Evolutionary conservation across 2,888 invertebrate genomes (phyloP).

Genomic region (Achlya flavicornis): DNA sequence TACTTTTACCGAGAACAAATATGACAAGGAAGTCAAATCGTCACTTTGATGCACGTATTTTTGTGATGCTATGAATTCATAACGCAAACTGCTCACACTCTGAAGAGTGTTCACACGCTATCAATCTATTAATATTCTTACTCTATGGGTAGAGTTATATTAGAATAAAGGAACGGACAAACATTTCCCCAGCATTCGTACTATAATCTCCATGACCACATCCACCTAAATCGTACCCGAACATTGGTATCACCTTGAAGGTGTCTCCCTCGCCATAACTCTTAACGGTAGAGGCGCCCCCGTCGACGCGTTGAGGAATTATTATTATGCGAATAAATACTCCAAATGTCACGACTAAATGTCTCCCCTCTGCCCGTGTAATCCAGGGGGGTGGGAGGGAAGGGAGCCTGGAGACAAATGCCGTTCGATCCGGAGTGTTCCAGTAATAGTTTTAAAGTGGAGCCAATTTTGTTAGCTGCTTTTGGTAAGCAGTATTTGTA

Average conservation of each 20-base stretch:
- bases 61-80: no score
- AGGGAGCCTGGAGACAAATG: conserved; percentile 36
- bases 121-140: no score
- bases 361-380: conserved; percentile 70
- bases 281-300: conserved; percentile 73
- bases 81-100: no score
- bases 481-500: background rate
- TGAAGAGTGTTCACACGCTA: no score
- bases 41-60: no score
- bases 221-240: conserved; percentile 45
- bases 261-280: conserved; percentile 79
- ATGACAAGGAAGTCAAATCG: no score
- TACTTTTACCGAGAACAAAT: no score
- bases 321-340: conserved; percentile 88
- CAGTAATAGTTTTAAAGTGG: conserved; percentile 63
- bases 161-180: no score
- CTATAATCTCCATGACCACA: conserved; percentile 24
- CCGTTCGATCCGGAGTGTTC: conserved; percentile 59
- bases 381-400: conserved; percentile 53
- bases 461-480: conserved; percentile 33
- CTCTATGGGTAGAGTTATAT: no score
- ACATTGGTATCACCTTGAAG: conserved; percentile 66
- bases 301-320: conserved; percentile 82
- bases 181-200: no score
- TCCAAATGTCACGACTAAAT: conserved; percentile 86